Evolutionary conservation across 64 coral and sea anemone species (phyloP), one percentile per base, ranked within the genome.

Genomic region (Montipora sp.): DNA sequence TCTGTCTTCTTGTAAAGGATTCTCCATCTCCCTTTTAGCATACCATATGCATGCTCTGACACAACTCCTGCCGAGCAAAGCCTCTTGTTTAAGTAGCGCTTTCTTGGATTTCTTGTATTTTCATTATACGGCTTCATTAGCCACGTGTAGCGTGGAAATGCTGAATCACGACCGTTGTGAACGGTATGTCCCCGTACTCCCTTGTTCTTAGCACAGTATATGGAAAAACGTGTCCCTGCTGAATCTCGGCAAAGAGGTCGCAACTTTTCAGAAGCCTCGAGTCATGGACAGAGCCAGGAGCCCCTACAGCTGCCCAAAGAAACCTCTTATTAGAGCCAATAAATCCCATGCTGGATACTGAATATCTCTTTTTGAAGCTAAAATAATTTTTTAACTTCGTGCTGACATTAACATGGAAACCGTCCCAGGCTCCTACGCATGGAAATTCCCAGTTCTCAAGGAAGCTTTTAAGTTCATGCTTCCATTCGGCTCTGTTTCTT

Each of bases 31-130:
- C 14, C 90, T 80, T 48, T 89, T 1, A 89, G 80, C 93, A 81
- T 93, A 20, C 88, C 91, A 93, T 90, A 96, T 2, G 91, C 87
- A 96, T 96, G 95, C 77, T 96, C 95, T 46, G 95, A 93, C 2
- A 93, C 90, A 68, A 96, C 91, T 83, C 95, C 82, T 22, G 91
- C 95, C 23, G 83, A 47, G 59, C 91, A 87, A 75, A 93, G 55
- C 72, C 79, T 90, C 49, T 87, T 93, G 55, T 96, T 96, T 75
- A 90, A 96, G 57, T 96, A 80, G 7, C 66, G 51, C 73, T 96
- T 48, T 59, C 27, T 88, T 60, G 51, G 73, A 14, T 95, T 49
- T 88, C 63, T 95, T 87, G 83, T 95, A 48, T 5, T 91, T 61
- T 95, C 89, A 74, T 7, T 44, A 87, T 76, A 91, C 4, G 83